Conservation (phyloP, 2,113 vertebrate genomes). For the Microtus montanus region DNA sequence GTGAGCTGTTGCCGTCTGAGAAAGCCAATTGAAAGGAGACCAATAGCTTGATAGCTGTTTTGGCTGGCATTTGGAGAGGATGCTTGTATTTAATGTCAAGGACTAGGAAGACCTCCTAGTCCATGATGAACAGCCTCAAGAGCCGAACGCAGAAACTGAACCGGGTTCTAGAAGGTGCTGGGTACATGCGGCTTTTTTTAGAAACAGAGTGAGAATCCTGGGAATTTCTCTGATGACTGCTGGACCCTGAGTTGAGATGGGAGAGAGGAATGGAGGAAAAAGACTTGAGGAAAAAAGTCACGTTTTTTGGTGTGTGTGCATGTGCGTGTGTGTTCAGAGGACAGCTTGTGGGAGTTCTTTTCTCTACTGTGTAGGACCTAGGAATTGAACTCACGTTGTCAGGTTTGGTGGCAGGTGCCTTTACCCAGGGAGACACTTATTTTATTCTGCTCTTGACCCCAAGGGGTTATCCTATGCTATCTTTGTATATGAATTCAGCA, state of each 20-base stretch:
- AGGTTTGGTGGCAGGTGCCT: neutral
- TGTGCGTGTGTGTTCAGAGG: neutral
- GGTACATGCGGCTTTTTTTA: neutral
- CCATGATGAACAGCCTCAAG: neutral
- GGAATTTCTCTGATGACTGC: neutral
- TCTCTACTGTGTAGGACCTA: neutral
- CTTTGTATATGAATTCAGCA: neutral
- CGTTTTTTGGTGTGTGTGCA: neutral
- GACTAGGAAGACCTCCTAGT: neutral
- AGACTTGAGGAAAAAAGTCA: neutral
- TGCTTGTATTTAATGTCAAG: neutral
- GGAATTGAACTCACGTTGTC: neutral
- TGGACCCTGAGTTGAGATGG: neutral
- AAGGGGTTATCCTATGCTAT: neutral
- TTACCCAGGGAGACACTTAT: neutral
- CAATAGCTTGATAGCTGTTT: neutral
- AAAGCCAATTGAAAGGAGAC: neutral
- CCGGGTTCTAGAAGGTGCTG: neutral
- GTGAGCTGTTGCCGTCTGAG: neutral
- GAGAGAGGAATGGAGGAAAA: neutral
- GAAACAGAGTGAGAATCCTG: neutral
- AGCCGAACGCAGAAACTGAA: neutral
- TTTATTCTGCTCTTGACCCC: neutral
- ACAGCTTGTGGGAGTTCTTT: neutral
- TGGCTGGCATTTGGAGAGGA: neutral